A percentile compares a stretch with the other conserved stretches of the same genome.
Evolutionary conservation across 2,888 invertebrate genomes (phyloP).

Genomic region (Hartigia nigra): DNA sequence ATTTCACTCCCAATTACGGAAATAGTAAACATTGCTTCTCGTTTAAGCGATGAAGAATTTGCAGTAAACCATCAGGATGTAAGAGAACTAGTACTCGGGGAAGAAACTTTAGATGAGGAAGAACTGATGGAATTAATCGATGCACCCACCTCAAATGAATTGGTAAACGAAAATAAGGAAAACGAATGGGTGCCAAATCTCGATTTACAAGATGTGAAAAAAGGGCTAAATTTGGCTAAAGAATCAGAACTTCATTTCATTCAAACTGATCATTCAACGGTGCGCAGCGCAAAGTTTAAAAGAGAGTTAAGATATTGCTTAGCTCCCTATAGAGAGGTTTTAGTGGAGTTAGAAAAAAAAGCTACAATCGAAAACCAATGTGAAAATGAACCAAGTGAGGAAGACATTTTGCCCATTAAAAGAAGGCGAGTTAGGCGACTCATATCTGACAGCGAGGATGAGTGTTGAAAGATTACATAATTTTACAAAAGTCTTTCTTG

Average conservation of each 20-base stretch:
- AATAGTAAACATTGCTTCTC: constrained; percentile 27
- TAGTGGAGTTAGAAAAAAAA: constrained; percentile 24
- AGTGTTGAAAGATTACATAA: constrained; percentile 21
- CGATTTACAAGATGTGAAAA: constrained; percentile 28
- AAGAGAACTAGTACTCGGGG: constrained; percentile 27
- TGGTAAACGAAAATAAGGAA: constrained; percentile 27
- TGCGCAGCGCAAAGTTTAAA: constrained; percentile 24
- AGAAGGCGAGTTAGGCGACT: constrained; percentile 22
- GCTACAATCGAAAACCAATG: constrained; percentile 28
- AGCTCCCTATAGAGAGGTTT: constrained; percentile 26
- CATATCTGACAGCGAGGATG: constrained; percentile 26
- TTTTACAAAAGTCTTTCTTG: constrained; percentile 17
- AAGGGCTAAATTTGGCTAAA: constrained; percentile 27
- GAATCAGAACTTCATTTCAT: constrained; percentile 25
- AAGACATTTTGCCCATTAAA: constrained; percentile 25
- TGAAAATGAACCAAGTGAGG: constrained; percentile 26
- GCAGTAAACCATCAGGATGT: constrained; percentile 28
- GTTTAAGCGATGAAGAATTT: constrained; percentile 28
- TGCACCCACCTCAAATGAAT: constrained; percentile 26
- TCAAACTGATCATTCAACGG: constrained; percentile 23
- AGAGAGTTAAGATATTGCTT: constrained; percentile 23
- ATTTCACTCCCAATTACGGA: constrained; percentile 24
- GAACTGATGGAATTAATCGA: constrained; percentile 31
- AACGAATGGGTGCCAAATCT: constrained; percentile 25
- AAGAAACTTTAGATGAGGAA: constrained; percentile 30